Evolutionary conservation across 64 coral and sea anemone species (phyloP), one percentile per base, ranked within the genome.

Genomic region (Astreopora myriophthalma): DNA sequence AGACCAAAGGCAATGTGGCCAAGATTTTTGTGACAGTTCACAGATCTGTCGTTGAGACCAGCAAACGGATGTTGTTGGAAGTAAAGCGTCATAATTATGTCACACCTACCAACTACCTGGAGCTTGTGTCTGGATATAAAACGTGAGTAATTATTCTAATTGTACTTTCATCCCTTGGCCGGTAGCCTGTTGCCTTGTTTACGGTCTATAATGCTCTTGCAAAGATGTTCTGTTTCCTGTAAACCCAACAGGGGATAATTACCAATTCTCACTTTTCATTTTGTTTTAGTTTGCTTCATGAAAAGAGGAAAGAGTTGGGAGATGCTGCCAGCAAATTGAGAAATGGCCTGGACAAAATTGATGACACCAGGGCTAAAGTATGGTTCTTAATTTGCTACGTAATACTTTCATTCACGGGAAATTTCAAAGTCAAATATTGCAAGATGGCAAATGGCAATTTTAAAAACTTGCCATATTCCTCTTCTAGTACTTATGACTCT

Each of bases 331-430:
- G 86, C 71, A 98, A 98, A 88, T 58, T 98, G 33, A 95, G 74
- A 68, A 98, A 98, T 91, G 96, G 96, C 46, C 88, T 98, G 75
- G 96, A 98, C 65, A 98, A 98, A 71, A 98, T 98, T 61, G 96
- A 98, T 66, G 96, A 98, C 52, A 98, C 96, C 39, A 86, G 96
- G 74, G 94, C 96, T 22, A 98, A 98, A 87, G 96, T 98, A 77
- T 40, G 1, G 60, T 67, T 14, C 25, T 2, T 48, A 25, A 0
- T 64, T 7, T 24, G n/a, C n/a, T n/a, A n/a, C n/a, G n/a, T n/a
- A n/a, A n/a, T n/a, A n/a, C n/a, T n/a, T n/a, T n/a, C n/a, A n/a
- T n/a, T n/a, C n/a, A n/a, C n/a, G n/a, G n/a, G n/a, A n/a, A n/a
- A n/a, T 6, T 6, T 46, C 4, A 46, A 46, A 46, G 4, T 46